Evolutionary conservation across 2,888 invertebrate genomes (phyloP), one percentile per base, ranked within the genome.

Genomic region (Trissonchulus latispiculum): DNA sequence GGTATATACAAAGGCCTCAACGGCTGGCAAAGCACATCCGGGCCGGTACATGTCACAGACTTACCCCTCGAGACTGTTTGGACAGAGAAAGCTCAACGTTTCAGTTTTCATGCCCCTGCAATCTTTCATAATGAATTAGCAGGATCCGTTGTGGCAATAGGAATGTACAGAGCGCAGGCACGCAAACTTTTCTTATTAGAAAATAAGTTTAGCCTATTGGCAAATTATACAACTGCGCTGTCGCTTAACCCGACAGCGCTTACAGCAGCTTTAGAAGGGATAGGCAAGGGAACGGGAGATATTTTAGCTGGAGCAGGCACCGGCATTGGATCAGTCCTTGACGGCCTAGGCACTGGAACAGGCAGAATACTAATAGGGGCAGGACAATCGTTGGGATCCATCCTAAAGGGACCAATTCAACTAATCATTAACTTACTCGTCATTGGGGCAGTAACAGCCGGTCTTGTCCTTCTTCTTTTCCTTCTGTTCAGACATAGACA

Each of bases 321-420:
- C 28, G 33, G 29, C 8, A 33, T 64, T n/a, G 64, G 28, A 31
- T 15, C 8, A 3, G 64, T 64, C 8, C 15, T 64, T 15, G 15
- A n/a, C 8, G 33, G 64, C 8, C 15, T 64, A 31, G 64, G 64
- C 28, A n/a, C 8, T 64, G 28, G 31, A 18, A n/a, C 28, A 15
- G 8, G 8, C 8, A 23, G 23, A 15, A 48, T 48, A 15, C 8
- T 23, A 8, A 48, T 15, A 48, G 48, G 48, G 8, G 48, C 23
- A 64, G 64, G 29, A 29, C 8, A 64, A 8, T 33, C 33, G 8
- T 8, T n/a, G 64, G 8, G 28, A 18, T 15, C 15, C 18, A 15
- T 64, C 8, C 64, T 64, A 31, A 28, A 33, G 29, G 64, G 64
- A 8, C 64, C 64, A 64, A 64, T 64, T 18, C 64, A 64, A 64